Evolutionary conservation across 1,140 invertebrate species (phyloP).

Genomic region (Orchestia grillus): DNA sequence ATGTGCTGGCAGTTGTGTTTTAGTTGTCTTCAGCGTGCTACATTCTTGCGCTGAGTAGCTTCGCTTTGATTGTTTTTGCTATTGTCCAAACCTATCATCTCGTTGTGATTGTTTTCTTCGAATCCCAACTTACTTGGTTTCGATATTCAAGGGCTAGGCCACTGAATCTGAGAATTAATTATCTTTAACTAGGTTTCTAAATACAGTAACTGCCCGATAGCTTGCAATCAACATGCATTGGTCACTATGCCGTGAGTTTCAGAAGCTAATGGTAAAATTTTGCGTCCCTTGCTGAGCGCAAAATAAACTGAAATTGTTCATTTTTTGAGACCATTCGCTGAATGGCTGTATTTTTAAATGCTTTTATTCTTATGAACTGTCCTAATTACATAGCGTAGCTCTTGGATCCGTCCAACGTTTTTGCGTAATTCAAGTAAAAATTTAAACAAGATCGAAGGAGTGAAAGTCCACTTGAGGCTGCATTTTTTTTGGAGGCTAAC

Average conservation of each 20-base stretch:
- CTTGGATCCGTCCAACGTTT: neutral
- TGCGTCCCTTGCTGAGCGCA: no score
- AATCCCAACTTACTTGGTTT: neutral
- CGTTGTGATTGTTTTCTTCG: neutral
- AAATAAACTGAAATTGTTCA: no score
- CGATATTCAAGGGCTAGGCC: neutral
- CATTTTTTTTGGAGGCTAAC: conserved; percentile 27
- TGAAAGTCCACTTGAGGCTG: conserved; percentile 8
- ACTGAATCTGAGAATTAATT: neutral
- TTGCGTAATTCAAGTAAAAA: neutral
- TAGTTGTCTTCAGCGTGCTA: neutral
- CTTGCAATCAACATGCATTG: neutral
- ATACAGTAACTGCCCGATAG: neutral
- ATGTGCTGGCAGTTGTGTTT: no score
- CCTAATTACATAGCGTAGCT: neutral
- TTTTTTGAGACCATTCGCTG: no score
- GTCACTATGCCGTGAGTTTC: neutral
- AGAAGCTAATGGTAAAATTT: no score
- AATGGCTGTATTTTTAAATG: no score
- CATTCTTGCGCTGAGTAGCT: neutral
- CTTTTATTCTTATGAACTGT: no score
- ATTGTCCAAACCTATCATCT: neutral
- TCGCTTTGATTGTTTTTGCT: neutral
- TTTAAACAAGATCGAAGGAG: neutral
- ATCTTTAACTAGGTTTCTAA: neutral